Percentiles rank a stretch among this genome's conserved stretches.
Evolutionary conservation across 2,888 invertebrate genomes (phyloP).

Genomic region (Drosophila melanosoma): DNA sequence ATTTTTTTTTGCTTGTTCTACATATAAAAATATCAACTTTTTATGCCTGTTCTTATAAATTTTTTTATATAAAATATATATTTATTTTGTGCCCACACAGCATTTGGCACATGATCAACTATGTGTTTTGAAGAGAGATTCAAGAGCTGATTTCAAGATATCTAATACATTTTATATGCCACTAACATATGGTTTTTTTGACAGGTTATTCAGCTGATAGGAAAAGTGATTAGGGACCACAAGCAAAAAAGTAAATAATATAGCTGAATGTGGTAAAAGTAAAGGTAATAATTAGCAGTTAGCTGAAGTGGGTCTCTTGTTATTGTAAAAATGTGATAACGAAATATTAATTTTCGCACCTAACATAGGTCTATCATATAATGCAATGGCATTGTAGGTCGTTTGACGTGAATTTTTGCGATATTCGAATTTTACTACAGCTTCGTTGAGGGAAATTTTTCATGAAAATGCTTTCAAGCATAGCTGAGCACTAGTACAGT

Average conservation of each 20-base stretch:
- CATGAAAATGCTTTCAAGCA: not conserved
- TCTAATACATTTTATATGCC: conserved; percentile 13
- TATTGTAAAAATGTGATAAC: conserved; percentile 21
- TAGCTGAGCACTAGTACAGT: conserved; percentile 35
- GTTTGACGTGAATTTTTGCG: conserved; percentile 20
- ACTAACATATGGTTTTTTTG: conserved; percentile 20
- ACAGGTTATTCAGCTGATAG: conserved; percentile 33
- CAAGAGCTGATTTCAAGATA: conserved; percentile 17
- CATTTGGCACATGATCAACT: conserved; percentile 62
- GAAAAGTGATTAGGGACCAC: conserved; percentile 44
- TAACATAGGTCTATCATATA: conserved; percentile 17
- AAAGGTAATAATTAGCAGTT: conserved; percentile 22
- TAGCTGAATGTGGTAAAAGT: conserved; percentile 1
- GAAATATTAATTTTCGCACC: conserved; percentile 8
- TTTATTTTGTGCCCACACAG: conserved; percentile 35
- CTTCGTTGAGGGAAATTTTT: not conserved
- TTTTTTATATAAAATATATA: conserved; percentile 11
- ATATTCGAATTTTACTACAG: conserved; percentile 2
- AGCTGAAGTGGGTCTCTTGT: conserved; percentile 16
- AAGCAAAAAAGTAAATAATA: not conserved
- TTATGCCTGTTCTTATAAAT: conserved; percentile 13
- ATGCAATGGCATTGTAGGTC: conserved; percentile 3
- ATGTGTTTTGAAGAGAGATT: no score
- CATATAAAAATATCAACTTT: conserved; percentile 10
- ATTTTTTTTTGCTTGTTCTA: conserved; percentile 3